Evolutionary conservation across 2,888 invertebrate species (phyloP), one percentile per base, ranked within the genome.

Genomic region (Pheosia gnoma): DNA sequence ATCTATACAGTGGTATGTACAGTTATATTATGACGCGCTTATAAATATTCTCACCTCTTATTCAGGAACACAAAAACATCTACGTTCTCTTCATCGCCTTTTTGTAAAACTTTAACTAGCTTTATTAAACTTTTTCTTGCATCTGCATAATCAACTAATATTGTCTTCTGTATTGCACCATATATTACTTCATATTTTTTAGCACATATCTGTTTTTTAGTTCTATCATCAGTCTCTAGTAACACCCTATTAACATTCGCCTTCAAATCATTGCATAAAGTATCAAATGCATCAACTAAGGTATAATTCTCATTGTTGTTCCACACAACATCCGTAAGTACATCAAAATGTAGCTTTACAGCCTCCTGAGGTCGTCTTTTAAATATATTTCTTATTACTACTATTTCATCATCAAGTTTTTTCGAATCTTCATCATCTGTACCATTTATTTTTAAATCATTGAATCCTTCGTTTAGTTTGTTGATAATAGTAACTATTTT

Each of bases 341-440:
- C 54, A 77, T 93, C 93, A 63, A 89, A 93, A 79, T 88, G 86
- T 62, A 91, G 72, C 1, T 84, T 83, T 36, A 90, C 68, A 4
- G 81, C 78, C 53, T 93, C 92, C 0, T 80, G 66, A 4, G 91
- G 80, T 72, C 85, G 82, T 59, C 89, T 82, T 74, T 82, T 90
- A 57, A 87, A 92, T 38, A 87, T 72, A 70, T 81, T 89, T 65
- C 84, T 82, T 25, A 93, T 69, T 0, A 74, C 57, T 3, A 60
- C 59, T 11, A 89, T 65, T 61, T 91, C 89, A 41, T 71, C 65
- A 60, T 78, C 71, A 3, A 86, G 37, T 63, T 74, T 74, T 52
- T 82, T 82, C 0, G 65, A 59, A 59, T 85, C 80, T 47, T 82
- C 80, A 43, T 79, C 68, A 45, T 67, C 66, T 25, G 74, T 67